Evolutionary conservation across 2,113 vertebrate species (phyloP).

Genomic region (Lepidothrix coronata): DNA sequence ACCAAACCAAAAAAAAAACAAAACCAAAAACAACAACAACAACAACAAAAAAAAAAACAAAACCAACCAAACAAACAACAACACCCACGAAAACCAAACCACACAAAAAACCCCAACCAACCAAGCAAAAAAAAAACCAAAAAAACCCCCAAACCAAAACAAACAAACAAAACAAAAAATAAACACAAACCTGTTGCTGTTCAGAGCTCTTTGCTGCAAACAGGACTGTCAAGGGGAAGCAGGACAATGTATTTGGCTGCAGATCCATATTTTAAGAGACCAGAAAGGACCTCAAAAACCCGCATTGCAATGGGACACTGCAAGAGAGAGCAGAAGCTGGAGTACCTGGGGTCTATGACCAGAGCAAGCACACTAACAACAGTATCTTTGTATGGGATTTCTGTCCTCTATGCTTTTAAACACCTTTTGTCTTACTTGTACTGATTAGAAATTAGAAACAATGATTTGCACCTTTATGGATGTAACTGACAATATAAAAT

Average conservation of each 20-base stretch:
- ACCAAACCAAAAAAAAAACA: too few relatives aligned
- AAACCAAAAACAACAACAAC: too few relatives aligned
- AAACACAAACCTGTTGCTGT: neutral
- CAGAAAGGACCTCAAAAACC: neutral
- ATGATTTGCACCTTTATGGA: neutral
- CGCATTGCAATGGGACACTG: accelerated
- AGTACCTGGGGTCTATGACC: neutral
- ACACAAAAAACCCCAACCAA: neutral
- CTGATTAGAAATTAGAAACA: neutral
- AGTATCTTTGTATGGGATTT: accelerated
- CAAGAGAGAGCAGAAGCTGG: too few relatives aligned
- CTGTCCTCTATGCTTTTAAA: neutral
- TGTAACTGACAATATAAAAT: neutral
- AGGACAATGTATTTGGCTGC: neutral
- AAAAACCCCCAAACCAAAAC: neutral
- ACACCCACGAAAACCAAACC: neutral
- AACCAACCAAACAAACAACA: too few relatives aligned
- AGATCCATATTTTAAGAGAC: neutral
- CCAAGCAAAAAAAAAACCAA: too few relatives aligned
- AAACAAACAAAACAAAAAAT: neutral
- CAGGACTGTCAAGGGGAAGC: neutral
- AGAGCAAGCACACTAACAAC: neutral
- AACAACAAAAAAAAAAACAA: too few relatives aligned
- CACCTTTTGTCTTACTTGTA: neutral
- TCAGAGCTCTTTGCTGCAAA: neutral